These are phyloP conservation scores for Catajapyx aquilonaris DNA, from an alignment of 1,140 invertebrate species.

Conservation along the genomic window DNA sequence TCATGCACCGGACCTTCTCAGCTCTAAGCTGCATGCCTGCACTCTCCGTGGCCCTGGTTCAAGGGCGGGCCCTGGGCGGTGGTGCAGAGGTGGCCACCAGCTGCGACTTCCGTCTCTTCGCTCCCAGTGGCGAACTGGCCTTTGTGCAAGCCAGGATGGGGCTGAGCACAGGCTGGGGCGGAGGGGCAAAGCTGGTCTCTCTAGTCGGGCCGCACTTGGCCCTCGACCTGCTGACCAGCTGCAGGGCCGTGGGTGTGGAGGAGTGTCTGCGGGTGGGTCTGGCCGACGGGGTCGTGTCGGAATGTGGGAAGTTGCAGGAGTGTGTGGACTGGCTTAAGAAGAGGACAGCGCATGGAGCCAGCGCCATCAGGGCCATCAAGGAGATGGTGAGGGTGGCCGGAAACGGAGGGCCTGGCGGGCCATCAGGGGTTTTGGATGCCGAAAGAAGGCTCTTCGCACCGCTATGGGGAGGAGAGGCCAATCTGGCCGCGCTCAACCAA, in stretches of 20 bases:
- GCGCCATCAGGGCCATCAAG: constrained; percentile 20
- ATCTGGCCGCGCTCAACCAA: constrained; percentile 16
- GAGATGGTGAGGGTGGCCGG: constrained; percentile 15
- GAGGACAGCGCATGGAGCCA: constrained; percentile 10
- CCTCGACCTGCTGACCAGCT: constrained; percentile 21
- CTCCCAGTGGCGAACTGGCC: constrained; percentile 11
- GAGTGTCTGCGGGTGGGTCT: constrained; percentile 18
- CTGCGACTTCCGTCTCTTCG: constrained; percentile 26
- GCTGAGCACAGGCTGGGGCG: constrained; percentile 26
- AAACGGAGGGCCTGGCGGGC: constrained; percentile 7
- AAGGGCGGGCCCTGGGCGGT: constrained; percentile 28
- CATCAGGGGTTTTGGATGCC: constrained; percentile 14
- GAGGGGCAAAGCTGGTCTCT: constrained; percentile 22
- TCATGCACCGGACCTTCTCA: neutral
- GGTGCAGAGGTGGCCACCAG: constrained; percentile 27
- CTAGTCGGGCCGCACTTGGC: constrained; percentile 22
- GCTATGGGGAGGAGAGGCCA: constrained; percentile 21
- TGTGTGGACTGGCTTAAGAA: constrained; percentile 16
- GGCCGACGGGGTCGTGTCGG: constrained; percentile 13
- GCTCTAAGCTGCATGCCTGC: neutral
- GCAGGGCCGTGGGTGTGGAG: constrained; percentile 15
- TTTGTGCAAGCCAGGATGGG: constrained; percentile 29
- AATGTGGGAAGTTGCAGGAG: constrained; percentile 10
- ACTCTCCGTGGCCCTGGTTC: constrained; percentile 20
- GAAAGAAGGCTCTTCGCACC: constrained; percentile 20